phyloP scores from a whole-genome alignment of 1,140 invertebrate species.

The Amphibalanus amphitrite region DNA sequence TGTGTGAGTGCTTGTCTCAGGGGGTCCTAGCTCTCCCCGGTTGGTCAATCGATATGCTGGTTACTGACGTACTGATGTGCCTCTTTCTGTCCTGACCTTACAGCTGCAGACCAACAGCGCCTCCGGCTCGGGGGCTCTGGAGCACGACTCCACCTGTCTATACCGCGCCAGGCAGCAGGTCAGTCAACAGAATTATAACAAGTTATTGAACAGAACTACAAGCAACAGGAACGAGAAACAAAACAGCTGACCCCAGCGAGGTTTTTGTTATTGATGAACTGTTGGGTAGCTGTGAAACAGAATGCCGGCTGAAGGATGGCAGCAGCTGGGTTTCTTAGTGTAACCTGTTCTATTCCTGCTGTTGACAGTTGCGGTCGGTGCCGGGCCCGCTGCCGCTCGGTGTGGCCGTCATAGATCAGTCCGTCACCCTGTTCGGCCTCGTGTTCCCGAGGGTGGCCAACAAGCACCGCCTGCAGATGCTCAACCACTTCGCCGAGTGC shows the following conservation, averaged over 20 bases:
- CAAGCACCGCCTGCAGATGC: slow-evolving; percentile 89
- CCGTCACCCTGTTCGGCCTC: slow-evolving; percentile 78
- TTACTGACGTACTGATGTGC: slow-evolving; percentile 8
- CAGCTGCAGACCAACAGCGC: slow-evolving; percentile 79
- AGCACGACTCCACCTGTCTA: slow-evolving; percentile 84
- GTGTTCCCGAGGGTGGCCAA: slow-evolving; percentile 86
- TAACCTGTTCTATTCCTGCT: too few relatives aligned
- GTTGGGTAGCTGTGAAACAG: too few relatives aligned
- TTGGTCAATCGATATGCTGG: too few relatives aligned
- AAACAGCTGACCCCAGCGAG: too few relatives aligned
- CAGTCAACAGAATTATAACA: too few relatives aligned
- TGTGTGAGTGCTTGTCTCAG: too few relatives aligned
- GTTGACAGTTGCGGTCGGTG: slow-evolving; percentile 32
- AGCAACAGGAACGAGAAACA: too few relatives aligned
- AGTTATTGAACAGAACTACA: too few relatives aligned
- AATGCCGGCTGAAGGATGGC: too few relatives aligned
- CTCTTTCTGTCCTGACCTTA: slow-evolving; percentile 17
- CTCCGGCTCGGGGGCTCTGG: slow-evolving; percentile 81
- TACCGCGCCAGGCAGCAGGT: slow-evolving; percentile 45
- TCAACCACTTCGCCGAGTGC: slow-evolving; percentile 90
- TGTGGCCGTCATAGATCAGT: slow-evolving; percentile 91
- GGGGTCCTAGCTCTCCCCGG: too few relatives aligned
- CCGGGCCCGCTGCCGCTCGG: slow-evolving; percentile 82
- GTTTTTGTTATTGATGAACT: too few relatives aligned
- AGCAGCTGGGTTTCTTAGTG: too few relatives aligned